A percentile compares a stretch with the other conserved stretches of the same genome.
Conservation (phyloP, 2,113 vertebrate species). For the Tor tambroides region DNA sequence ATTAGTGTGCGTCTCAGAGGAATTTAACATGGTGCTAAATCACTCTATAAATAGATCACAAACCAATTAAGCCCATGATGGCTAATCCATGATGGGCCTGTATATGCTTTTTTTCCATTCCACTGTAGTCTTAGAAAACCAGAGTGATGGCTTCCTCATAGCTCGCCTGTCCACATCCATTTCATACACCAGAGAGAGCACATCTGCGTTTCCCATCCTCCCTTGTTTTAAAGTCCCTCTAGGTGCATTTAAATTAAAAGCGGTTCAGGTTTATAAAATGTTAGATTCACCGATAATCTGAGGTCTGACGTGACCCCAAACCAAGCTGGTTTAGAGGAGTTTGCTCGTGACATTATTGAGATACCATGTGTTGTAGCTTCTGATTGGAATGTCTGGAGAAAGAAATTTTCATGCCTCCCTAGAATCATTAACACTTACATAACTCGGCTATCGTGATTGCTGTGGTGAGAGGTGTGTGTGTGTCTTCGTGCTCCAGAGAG, state of each 20-base stretch:
- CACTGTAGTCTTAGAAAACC: conserved; percentile 48
- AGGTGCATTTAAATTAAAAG: conserved; percentile 69
- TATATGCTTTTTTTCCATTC: conserved; percentile 15
- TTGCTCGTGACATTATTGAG: conserved; percentile 38
- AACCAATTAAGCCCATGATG: conserved; percentile 41
- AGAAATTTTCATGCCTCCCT: conserved; percentile 52
- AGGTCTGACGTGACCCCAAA: conserved; percentile 63
- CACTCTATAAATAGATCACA: conserved; percentile 50
- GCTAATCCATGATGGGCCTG: conserved; percentile 50
- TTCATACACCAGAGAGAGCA: conserved; percentile 65
- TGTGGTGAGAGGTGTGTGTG: conserved; percentile 2
- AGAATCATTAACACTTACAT: conserved; percentile 81
- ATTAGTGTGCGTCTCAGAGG: conserved; percentile 41
- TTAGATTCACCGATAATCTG: conserved; percentile 65
- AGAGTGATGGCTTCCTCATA: conserved; percentile 55
- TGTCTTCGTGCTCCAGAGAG: conserved; percentile 22
- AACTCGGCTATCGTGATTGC: conserved; percentile 77
- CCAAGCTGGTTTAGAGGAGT: conserved; percentile 2
- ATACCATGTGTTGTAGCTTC: not conserved
- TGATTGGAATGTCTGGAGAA: conserved; percentile 3
- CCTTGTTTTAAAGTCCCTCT: conserved; percentile 64
- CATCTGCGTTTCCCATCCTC: conserved; percentile 74
- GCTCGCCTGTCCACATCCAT: conserved; percentile 60
- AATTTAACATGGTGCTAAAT: conserved; percentile 43
- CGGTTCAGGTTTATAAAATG: conserved; percentile 64